These are phyloP conservation scores for Coregonus sp. DNA, from an alignment of 2,797 vertebrate species.

Conservation along the genomic window DNA sequence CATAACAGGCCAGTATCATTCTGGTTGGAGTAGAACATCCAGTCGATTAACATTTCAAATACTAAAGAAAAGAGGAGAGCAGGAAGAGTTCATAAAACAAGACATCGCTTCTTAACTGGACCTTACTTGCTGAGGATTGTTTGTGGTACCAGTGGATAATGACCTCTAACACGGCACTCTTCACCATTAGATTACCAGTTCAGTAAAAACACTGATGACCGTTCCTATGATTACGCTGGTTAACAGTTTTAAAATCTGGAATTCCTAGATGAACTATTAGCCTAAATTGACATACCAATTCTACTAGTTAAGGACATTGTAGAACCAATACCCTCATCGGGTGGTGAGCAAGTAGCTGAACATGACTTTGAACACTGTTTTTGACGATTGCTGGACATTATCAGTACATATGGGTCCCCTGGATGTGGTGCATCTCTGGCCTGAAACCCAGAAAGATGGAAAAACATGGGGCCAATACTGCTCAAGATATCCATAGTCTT, in stretches of 20 bases:
- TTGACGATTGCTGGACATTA: neutral
- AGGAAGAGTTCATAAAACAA: neutral
- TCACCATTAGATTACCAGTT: neutral
- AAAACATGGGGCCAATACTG: neutral
- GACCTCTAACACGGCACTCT: neutral
- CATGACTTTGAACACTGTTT: conserved; percentile 2
- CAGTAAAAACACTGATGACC: neutral
- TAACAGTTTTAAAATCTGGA: conserved; percentile 41
- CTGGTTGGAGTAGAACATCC: neutral
- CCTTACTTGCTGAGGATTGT: neutral
- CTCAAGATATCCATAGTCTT: neutral
- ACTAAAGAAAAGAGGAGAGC: conserved; percentile 26
- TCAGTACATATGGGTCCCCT: neutral
- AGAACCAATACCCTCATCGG: conserved; percentile 11
- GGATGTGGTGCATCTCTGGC: neutral
- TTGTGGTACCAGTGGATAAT: neutral
- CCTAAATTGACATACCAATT: too few species aligned
- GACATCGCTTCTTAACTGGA: neutral
- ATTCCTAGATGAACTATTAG: neutral
- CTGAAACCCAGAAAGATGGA: neutral
- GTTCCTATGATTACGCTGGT: conserved; percentile 15
- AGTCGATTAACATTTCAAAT: conserved; percentile 7
- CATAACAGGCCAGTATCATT: neutral
- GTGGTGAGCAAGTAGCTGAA: neutral
- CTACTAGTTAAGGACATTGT: conserved; percentile 14